Conservation (phyloP, 2,888 invertebrate genomes). For the Hypercompe scribonia region DNA sequence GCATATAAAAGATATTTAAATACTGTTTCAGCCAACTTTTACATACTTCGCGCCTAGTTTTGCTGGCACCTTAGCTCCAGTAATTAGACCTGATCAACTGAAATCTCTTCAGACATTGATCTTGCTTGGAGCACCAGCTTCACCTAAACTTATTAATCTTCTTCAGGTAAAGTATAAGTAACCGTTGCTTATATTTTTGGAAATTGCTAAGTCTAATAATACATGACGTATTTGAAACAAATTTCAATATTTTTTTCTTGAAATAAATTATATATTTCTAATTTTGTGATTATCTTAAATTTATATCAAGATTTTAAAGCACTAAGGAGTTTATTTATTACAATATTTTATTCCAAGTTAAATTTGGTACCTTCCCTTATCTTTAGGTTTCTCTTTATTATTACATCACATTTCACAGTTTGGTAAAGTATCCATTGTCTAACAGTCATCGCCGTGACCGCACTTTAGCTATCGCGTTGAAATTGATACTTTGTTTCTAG, state of each 20-base stretch:
- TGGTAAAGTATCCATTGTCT: background rate
- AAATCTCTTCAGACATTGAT: slow-evolving; percentile 55
- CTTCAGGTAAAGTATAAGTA: slow-evolving; percentile 44
- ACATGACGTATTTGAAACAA: no score
- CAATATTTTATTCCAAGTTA: background rate
- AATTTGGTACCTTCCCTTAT: background rate
- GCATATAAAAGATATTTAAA: background rate
- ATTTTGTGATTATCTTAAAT: no score
- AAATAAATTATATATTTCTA: no score
- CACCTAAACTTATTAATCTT: slow-evolving; percentile 44
- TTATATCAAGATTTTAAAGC: no score
- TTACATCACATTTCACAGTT: background rate
- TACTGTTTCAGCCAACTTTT: slow-evolving; percentile 61
- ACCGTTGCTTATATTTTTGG: accelerated
- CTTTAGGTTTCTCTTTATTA: no score
- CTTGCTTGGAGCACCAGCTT: slow-evolving; percentile 56
- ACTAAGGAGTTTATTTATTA: no score
- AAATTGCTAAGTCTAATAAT: no score
- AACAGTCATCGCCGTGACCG: background rate
- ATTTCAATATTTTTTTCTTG: no score
- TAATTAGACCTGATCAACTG: slow-evolving; percentile 51
- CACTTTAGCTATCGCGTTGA: background rate
- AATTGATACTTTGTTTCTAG: slow-evolving; percentile 37
- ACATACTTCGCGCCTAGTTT: slow-evolving; percentile 58
- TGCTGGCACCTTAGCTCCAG: slow-evolving; percentile 43